Percentiles rank a stretch among this genome's conserved stretches.
phyloP scores from a whole-genome alignment of 2,113 vertebrate genomes.

The Sturnus vulgaris region DNA sequence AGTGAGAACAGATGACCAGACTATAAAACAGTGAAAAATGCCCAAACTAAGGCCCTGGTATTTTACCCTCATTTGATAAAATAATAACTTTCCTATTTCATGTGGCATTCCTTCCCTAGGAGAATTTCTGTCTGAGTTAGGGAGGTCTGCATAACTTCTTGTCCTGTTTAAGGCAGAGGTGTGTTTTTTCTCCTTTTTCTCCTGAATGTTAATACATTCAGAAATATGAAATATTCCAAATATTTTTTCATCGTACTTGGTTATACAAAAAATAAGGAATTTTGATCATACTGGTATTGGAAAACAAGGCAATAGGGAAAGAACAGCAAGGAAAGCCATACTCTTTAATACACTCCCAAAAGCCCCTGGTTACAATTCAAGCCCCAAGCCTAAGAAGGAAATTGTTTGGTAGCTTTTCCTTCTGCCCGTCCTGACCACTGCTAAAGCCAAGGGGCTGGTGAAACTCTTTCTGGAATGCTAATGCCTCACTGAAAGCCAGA shows the following conservation, averaged over 20 bases:
- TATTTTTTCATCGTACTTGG: neutral
- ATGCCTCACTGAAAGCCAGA: neutral
- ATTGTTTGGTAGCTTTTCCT: neutral
- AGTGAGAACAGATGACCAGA: neutral
- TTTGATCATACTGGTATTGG: accelerated
- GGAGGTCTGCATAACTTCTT: neutral
- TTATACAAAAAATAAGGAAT: neutral
- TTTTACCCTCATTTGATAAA: neutral
- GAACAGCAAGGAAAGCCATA: neutral
- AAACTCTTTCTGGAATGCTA: neutral
- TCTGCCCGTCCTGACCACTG: neutral
- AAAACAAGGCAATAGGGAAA: neutral
- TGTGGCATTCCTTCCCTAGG: neutral
- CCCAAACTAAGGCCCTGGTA: neutral
- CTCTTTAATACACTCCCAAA: neutral
- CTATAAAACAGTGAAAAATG: neutral
- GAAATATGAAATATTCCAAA: neutral
- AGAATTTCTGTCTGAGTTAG: neutral
- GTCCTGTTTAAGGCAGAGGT: neutral
- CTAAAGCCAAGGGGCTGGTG: neutral
- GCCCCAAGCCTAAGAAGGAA: neutral
- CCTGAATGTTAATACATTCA: neutral
- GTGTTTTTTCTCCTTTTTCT: neutral
- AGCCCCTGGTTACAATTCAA: neutral
- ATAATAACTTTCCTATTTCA: neutral